Conservation (phyloP, 2,797 vertebrate genomes). For the Paratrypauchen microcephalus region DNA sequence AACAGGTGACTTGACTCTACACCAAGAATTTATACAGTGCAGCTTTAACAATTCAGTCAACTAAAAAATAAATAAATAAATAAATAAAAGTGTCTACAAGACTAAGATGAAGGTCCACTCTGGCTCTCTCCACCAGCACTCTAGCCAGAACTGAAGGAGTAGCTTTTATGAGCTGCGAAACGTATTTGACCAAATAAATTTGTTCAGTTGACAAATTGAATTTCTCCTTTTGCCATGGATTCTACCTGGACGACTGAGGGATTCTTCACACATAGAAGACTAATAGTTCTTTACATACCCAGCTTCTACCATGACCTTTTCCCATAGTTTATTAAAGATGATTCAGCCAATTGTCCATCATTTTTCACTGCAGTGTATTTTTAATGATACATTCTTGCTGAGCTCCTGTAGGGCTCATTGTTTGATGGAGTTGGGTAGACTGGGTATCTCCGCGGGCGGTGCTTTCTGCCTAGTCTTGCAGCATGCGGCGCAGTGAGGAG, state of each 20-base stretch:
- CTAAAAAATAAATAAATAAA: background rate
- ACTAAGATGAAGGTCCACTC: too few relatives aligned
- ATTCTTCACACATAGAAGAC: too few relatives aligned
- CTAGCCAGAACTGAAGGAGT: too few relatives aligned
- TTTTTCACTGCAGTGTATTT: slow-evolving; percentile 21
- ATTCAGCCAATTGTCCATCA: slow-evolving; percentile 57
- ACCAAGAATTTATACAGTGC: too few relatives aligned
- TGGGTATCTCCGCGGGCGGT: slow-evolving; percentile 40
- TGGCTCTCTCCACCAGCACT: too few relatives aligned
- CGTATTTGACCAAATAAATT: too few relatives aligned
- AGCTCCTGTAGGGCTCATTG: slow-evolving; percentile 23
- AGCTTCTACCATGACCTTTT: slow-evolving; percentile 27
- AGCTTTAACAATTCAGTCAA: background rate
- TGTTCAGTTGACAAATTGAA: too few relatives aligned
- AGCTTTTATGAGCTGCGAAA: too few relatives aligned
- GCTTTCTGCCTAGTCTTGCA: slow-evolving; percentile 41
- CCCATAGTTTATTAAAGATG: slow-evolving; percentile 42
- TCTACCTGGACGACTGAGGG: too few relatives aligned
- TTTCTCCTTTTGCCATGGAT: too few relatives aligned
- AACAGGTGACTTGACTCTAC: too few relatives aligned
- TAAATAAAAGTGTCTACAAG: background rate
- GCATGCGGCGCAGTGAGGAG: slow-evolving; percentile 58
- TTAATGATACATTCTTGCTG: slow-evolving; percentile 41
- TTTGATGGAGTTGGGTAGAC: slow-evolving; percentile 51
- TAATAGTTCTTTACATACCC: background rate